A percentile compares a stretch with the other conserved stretches of the same genome.
Conservation (phyloP, 2,888 invertebrate species). For the Apoderus coryli region DNA sequence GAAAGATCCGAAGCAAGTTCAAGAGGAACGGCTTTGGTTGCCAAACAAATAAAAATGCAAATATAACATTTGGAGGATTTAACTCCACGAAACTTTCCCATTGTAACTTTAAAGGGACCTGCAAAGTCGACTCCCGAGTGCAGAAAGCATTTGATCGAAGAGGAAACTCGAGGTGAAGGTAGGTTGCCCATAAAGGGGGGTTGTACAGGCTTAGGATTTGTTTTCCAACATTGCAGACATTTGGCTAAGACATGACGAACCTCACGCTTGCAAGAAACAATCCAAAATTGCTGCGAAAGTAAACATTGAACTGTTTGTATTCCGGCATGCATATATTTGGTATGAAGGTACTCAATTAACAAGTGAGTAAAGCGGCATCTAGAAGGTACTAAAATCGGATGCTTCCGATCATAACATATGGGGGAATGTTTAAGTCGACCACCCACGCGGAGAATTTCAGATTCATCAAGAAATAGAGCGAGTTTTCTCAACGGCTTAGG, state of each 20-base stretch:
- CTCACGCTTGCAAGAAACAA: not conserved
- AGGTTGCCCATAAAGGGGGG: conserved; percentile 3
- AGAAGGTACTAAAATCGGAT: conserved; percentile 1
- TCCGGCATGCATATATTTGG: conserved; percentile 4
- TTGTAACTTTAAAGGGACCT: conserved; percentile 12
- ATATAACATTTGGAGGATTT: too few relatives aligned
- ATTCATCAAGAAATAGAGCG: not conserved
- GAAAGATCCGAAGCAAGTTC: conserved; percentile 18
- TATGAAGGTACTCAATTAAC: conserved; percentile 2
- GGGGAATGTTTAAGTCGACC: not conserved
- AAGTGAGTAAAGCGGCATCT: not conserved
- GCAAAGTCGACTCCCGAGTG: conserved; percentile 15
- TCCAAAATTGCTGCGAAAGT: too few relatives aligned
- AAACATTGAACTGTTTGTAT: conserved; percentile 3
- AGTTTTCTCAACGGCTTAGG: conserved; percentile 3
- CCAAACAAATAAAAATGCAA: conserved; percentile 17
- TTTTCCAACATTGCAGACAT: conserved; percentile 2
- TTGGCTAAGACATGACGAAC: too few relatives aligned
- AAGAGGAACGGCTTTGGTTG: conserved; percentile 19
- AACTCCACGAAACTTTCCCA: conserved; percentile 9
- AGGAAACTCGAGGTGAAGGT: not conserved
- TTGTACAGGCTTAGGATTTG: conserved; percentile 3
- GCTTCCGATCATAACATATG: not conserved
- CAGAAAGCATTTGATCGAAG: conserved; percentile 14
- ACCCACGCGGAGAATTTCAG: not conserved